phyloP scores from a whole-genome alignment of 2,888 invertebrate genomes.

The Microchrysa polita region DNA sequence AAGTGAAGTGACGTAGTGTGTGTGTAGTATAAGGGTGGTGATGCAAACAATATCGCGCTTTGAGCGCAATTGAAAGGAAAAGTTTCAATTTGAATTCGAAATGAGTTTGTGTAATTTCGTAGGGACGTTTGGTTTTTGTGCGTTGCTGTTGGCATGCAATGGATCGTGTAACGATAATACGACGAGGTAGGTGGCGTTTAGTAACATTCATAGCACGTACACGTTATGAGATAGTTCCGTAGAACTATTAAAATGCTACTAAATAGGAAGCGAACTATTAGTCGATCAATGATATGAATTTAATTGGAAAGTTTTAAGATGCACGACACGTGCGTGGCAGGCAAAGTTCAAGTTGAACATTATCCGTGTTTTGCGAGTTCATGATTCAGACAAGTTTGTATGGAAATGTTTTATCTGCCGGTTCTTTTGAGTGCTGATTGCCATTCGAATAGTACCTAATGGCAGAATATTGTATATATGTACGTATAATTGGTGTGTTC shows the following conservation, averaged over 20 bases:
- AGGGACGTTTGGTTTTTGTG: background rate
- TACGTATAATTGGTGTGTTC: too few species aligned
- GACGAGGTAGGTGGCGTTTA: background rate
- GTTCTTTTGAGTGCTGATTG: too few species aligned
- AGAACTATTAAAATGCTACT: background rate
- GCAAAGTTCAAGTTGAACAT: too few species aligned
- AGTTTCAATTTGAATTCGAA: background rate
- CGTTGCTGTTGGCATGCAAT: background rate
- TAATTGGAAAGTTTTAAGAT: background rate
- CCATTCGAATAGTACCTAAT: too few species aligned
- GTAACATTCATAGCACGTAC: constrained; percentile 16
- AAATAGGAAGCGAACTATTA: constrained; percentile 5
- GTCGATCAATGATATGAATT: too few species aligned
- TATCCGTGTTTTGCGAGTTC: too few species aligned
- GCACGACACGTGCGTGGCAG: background rate
- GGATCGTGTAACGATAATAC: background rate
- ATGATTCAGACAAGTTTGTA: too few species aligned
- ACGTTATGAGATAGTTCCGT: background rate
- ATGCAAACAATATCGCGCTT: too few species aligned
- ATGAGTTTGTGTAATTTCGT: constrained; percentile 4
- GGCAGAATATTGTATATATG: too few species aligned
- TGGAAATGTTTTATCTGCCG: too few species aligned
- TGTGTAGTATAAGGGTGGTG: background rate
- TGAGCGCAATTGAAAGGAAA: too few species aligned
- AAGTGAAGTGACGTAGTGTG: background rate